Percentiles rank a stretch among this genome's conserved stretches.
Evolutionary conservation across 1,140 invertebrate species (phyloP).

Genomic region (Apis dorsata): DNA sequence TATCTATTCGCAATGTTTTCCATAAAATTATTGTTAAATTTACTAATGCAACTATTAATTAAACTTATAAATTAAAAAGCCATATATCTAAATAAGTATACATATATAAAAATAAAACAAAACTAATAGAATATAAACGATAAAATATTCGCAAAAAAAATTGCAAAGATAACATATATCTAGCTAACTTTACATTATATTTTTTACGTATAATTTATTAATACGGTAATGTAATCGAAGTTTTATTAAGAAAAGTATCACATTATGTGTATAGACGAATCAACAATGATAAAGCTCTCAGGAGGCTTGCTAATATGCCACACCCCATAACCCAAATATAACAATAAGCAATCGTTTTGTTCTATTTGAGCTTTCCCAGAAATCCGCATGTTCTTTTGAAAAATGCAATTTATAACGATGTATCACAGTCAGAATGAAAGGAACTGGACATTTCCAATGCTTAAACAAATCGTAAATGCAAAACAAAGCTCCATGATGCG

Average conservation of each 20-base stretch:
- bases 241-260: conserved; percentile 32
- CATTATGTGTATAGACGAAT: conserved; percentile 49
- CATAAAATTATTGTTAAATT: too few relatives aligned
- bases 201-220: conserved; percentile 12
- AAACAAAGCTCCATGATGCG: not conserved
- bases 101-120: too few relatives aligned
- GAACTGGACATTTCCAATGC: too few relatives aligned
- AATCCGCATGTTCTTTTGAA: not conserved
- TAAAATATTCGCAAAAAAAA: too few relatives aligned
- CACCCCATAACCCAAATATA: conserved; percentile 63
- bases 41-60: too few relatives aligned
- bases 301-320: conserved; percentile 45
- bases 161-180: too few relatives aligned
- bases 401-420: not conserved
- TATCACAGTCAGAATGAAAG: not conserved
- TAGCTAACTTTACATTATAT: too few relatives aligned
- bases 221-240: conserved; percentile 58
- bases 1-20: too few relatives aligned
- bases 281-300: conserved; percentile 33
- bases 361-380: not conserved
- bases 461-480: not conserved
- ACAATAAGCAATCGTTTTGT: not conserved
- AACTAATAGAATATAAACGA: too few relatives aligned
- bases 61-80: too few relatives aligned
- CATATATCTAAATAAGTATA: too few relatives aligned